Evolutionary conservation across 2,113 vertebrate species (phyloP), one percentile per base, ranked within the genome.

Genomic region (Smithornis capensis): DNA sequence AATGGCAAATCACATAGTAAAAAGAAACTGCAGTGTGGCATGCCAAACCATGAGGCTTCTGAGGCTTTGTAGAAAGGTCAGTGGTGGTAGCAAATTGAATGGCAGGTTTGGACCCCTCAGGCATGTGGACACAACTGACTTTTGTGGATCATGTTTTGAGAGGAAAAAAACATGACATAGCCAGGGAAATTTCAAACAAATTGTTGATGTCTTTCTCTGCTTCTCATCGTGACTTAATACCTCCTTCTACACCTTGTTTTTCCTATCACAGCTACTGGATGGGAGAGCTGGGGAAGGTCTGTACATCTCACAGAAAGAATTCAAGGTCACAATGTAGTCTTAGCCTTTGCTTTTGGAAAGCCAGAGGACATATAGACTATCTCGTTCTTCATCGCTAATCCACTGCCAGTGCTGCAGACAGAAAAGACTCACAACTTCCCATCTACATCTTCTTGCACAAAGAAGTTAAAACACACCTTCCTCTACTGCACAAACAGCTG

Each of bases 21-120:
- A 70, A 90, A 80, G 45, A 86, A 80, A 64, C 50, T 33, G n/a
- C 35, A 68, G 4, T 1, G 0, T n/a, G 40, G 38, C 0, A 0
- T 68, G 40, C 33, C 59, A 38, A 92, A 33, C 33, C 13, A 21
- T 4, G 67, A 62, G 24, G 9, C 50, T 94, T 60, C 71, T 53
- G 29, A 71, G 21, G 19, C n/a, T 68, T 74, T 75, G 40, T 40
- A 62, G 45, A 69, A 80, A 67, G n/a, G 29, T 47, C 25, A 69
- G 38, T 35, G 38, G 19, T 75, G 42, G 27, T 68, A 40, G 55
- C 29, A 94, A 65, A 73, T 1, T 40, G 23, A 79, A 44, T 10
- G 45, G 12, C 33, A 83, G 53, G 24, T 55, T 78, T 80, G 49
- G 49, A 59, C 18, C 21, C 49, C 69, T 76, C 53, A 38, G n/a